Conservation (phyloP, 2,797 vertebrate genomes). For the Gallinago solitaria region DNA sequence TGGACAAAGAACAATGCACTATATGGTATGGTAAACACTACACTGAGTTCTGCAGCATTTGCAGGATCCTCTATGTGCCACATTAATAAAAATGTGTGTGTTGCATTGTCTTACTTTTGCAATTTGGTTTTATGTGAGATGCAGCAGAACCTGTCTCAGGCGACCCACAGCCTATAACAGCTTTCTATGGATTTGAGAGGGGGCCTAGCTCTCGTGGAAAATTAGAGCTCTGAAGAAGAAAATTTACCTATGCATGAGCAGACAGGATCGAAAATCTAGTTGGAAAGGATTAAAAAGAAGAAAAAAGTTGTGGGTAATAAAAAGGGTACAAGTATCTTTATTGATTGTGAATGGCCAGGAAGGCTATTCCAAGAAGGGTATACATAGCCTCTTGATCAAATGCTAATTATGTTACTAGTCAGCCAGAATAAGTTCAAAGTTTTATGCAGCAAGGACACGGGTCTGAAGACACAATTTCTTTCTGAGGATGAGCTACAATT, state of each 20-base stretch:
- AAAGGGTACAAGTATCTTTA: neutral
- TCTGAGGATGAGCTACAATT: neutral
- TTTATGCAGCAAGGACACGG: neutral
- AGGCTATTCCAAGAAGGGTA: neutral
- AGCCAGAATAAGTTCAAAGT: neutral
- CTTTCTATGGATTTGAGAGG: neutral
- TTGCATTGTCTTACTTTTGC: neutral
- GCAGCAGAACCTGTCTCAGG: neutral
- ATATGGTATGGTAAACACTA: neutral
- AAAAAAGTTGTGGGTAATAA: neutral
- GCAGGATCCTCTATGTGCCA: neutral
- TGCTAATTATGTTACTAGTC: neutral
- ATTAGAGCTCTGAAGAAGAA: neutral
- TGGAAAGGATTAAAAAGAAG: neutral
- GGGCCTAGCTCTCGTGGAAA: neutral
- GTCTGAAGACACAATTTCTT: neutral
- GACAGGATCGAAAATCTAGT: neutral
- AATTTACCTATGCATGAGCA: neutral
- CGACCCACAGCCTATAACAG: rapidly evolving
- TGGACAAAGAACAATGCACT: neutral
- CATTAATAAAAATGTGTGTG: neutral
- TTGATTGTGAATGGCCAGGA: neutral
- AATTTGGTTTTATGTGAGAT: neutral
- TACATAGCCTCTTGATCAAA: neutral
- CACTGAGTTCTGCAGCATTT: neutral